phyloP scores from a whole-genome alignment of 2,888 invertebrate species.

The Rhagium mordax region DNA sequence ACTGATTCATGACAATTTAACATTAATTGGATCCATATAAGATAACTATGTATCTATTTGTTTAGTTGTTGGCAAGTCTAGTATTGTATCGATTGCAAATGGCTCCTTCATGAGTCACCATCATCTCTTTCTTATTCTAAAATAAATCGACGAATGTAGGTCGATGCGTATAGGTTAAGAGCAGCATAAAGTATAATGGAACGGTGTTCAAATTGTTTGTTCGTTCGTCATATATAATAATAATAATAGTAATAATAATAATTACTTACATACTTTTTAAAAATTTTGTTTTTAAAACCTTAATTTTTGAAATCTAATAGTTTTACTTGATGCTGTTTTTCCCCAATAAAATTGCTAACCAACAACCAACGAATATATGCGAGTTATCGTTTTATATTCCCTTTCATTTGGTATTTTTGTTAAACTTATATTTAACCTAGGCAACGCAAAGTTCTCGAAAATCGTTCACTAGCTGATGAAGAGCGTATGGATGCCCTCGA shows the following conservation, averaged over 20 bases:
- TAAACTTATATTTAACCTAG: slow-evolving; percentile 72
- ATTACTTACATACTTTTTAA: too few species aligned
- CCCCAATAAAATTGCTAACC: too few species aligned
- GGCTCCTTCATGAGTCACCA: slow-evolving; percentile 28
- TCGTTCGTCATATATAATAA: too few species aligned
- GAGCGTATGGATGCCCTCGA: slow-evolving; percentile 99
- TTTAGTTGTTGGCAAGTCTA: slow-evolving; percentile 7
- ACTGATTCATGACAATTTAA: not conserved
- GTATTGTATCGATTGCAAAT: not conserved
- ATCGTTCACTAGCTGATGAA: slow-evolving; percentile 98
- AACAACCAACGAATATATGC: not conserved
- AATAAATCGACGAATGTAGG: not conserved
- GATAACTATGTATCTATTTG: not conserved
- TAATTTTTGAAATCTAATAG: too few species aligned
- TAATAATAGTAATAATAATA: too few species aligned
- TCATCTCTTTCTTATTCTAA: slow-evolving; percentile 22
- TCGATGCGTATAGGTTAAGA: not conserved
- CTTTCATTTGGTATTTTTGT: slow-evolving; percentile 70
- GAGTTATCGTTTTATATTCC: not conserved
- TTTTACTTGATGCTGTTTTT: too few species aligned
- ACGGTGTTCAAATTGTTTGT: too few species aligned
- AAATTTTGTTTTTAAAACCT: too few species aligned
- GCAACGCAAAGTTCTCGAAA: slow-evolving; percentile 99
- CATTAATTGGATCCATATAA: not conserved
- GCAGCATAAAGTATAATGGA: too few species aligned